A percentile compares a stretch with the other conserved stretches of the same genome.
phyloP scores from a whole-genome alignment of 2,797 vertebrate species.

The Morus bassanus region DNA sequence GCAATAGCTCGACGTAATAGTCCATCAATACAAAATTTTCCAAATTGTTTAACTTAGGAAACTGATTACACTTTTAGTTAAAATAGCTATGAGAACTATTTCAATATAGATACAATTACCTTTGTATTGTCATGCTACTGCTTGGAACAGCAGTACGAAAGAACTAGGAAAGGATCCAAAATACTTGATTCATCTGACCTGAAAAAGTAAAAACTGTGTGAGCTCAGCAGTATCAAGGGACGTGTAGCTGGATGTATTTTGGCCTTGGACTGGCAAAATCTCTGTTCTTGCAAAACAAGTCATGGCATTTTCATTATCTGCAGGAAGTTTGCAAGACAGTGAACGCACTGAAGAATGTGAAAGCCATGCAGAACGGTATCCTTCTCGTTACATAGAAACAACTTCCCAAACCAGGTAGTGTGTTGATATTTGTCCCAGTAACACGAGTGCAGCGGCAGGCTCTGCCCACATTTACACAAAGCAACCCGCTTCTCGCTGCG shows the following conservation, averaged over 20 bases:
- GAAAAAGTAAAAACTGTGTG: background rate
- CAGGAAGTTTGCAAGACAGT: background rate
- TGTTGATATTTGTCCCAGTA: background rate
- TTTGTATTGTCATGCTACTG: background rate
- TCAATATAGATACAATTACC: background rate
- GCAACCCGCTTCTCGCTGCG: background rate
- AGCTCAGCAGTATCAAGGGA: background rate
- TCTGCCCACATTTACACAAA: background rate
- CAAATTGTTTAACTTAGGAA: background rate
- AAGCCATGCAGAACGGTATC: background rate
- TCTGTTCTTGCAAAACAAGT: conserved; percentile 10
- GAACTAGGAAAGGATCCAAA: background rate
- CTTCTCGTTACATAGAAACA: background rate
- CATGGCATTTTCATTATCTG: background rate
- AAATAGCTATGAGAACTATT: background rate
- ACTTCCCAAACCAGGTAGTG: background rate
- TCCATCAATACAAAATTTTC: background rate
- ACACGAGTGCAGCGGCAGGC: background rate
- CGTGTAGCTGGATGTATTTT: background rate
- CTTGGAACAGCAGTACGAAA: background rate
- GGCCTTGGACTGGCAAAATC: background rate
- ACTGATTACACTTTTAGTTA: background rate
- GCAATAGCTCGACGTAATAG: background rate
- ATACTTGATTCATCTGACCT: background rate
- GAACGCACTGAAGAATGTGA: background rate